Conservation (phyloP, 2,888 invertebrate genomes). For the Agrilus biguttatus region DNA sequence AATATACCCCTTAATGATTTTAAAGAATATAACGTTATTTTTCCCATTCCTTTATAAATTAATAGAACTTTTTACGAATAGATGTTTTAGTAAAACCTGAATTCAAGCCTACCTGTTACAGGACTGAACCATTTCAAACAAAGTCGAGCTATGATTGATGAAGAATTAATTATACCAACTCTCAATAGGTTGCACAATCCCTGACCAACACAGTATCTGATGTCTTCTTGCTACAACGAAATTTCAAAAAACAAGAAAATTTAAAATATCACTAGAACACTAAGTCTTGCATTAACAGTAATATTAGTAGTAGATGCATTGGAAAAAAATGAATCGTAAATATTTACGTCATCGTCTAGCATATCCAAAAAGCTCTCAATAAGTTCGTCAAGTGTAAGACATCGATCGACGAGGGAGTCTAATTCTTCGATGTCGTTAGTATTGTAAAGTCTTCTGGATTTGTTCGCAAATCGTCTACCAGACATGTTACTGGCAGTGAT, state of each 20-base stretch:
- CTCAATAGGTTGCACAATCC: conserved; percentile 5
- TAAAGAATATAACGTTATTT: too few species aligned
- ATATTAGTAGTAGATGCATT: too few species aligned
- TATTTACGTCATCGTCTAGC: conserved; percentile 7
- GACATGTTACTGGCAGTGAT: neutral
- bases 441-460: conserved; percentile 5
- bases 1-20: too few species aligned
- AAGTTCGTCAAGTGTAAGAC: conserved; percentile 3
- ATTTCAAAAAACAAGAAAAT: too few species aligned
- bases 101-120: conserved; percentile 3
- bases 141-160: conserved; percentile 4
- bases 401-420: conserved; percentile 4
- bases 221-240: conserved; percentile 1
- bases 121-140: conserved; percentile 8
- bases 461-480: conserved; percentile 1
- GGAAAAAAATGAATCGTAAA: too few species aligned
- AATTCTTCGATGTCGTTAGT: conserved; percentile 1
- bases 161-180: conserved; percentile 3
- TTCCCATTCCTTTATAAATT: too few species aligned
- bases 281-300: neutral
- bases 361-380: conserved; percentile 5
- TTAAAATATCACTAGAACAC: neutral
- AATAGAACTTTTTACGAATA: too few species aligned
- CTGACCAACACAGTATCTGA: conserved; percentile 2
- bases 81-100: neutral